Conservation (phyloP, 2,888 invertebrate species). For the Sycophila texana region DNA sequence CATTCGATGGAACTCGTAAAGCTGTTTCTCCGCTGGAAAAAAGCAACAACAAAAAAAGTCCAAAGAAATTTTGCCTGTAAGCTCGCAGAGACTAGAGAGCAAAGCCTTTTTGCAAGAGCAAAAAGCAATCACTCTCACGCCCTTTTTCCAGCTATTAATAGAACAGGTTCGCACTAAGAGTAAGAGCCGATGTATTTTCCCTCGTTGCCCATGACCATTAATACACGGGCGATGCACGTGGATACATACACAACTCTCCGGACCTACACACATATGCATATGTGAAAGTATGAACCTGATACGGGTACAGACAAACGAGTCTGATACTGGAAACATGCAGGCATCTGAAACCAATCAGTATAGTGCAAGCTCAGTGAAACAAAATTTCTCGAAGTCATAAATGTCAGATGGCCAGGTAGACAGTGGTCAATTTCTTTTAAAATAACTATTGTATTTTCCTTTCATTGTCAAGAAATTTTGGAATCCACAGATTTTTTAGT, state of each 20-base stretch:
- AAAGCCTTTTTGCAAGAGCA: constrained; percentile 10
- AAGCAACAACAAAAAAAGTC: not conserved
- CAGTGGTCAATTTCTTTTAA: too few relatives aligned
- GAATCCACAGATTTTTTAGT: too few relatives aligned
- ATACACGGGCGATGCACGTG: not conserved
- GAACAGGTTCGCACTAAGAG: constrained; percentile 10
- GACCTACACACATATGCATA: not conserved
- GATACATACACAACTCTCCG: not conserved
- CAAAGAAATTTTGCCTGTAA: not conserved
- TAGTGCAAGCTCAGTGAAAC: not conserved
- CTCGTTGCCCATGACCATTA: constrained; percentile 19
- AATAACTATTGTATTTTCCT: too few relatives aligned
- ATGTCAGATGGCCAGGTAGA: too few relatives aligned
- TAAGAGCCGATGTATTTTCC: constrained; percentile 7
- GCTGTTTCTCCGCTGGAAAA: not conserved
- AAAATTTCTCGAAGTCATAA: constrained; percentile 8
- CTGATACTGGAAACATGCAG: not conserved
- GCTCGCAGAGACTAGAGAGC: not conserved
- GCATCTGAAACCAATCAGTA: constrained; percentile 17
- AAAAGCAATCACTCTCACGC: constrained; percentile 32
- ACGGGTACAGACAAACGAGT: not conserved
- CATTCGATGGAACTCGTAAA: too few relatives aligned
- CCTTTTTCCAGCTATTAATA: constrained; percentile 26
- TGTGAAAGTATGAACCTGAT: not conserved
- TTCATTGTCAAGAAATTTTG: too few relatives aligned